Evolutionary conservation across 2,113 vertebrate genomes (phyloP), one percentile per base, ranked within the genome.

Genomic region (Sturnira hondurensis): DNA sequence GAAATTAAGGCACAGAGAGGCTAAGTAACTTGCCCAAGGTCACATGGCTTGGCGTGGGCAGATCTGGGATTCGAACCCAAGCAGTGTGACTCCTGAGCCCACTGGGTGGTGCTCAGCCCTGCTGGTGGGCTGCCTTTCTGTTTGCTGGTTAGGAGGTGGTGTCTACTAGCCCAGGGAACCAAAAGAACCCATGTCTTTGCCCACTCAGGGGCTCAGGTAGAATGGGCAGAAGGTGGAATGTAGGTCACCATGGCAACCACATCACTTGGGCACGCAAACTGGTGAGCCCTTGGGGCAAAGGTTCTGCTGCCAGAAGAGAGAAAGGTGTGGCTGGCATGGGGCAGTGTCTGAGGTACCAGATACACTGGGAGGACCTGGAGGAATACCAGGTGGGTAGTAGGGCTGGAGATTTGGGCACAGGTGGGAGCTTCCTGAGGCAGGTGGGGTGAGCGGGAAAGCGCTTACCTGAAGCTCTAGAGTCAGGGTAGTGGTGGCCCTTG

Each of bases 331-430:
- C 24, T 31, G 63, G 80, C 84, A 97, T 97, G 98, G 98, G 98
- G 28, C 97, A 97, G 11, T 97, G 97, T 45, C 24, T 96, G 78
- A 95, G 97, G 70, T 91, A 96, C 47, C 96, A 97, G 89, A 96
- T 98, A 82, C 77, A 73, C 38, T 96, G 96, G 89, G 97, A 97
- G 52, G 98, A 97, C 56, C 70, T 98, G 74, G 97, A 98, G 17
- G 97, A 98, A 78, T 98, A 98, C 78, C 97, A 98, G 97, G 98
- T 98, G 38, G 56, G 95, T 54, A 43, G 16, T 4, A 3, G 24
- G 65, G 71, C 36, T 10, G 45, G 77, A 45, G 56, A 52, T 54
- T 58, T 71, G 28, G 68, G 52, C 74, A 84, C 68, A 70, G 84
- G 1, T 5, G 54, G 68, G 74, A 12, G 6, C 33, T 67, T 80